Conservation (phyloP, 2,113 vertebrate genomes). For the Thryonomys swinderianus region DNA sequence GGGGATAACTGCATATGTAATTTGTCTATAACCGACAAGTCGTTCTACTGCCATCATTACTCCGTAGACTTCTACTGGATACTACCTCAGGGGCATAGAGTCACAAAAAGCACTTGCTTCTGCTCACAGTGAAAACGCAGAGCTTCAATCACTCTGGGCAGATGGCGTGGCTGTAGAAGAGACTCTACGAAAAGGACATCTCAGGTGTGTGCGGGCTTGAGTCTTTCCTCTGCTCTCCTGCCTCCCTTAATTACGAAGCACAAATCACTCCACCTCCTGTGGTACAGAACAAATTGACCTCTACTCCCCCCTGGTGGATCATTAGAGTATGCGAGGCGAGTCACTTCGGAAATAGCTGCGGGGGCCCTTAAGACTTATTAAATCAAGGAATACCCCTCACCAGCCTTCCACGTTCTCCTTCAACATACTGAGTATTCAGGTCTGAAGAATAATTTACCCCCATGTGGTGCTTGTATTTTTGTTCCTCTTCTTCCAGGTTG, state of each 20-base stretch:
- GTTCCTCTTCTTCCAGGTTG: neutral
- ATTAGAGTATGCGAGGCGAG: constrained; percentile 59
- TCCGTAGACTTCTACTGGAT: constrained; percentile 44
- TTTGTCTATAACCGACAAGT: neutral
- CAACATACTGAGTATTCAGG: constrained; percentile 53
- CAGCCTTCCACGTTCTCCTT: neutral
- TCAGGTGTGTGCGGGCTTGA: constrained; percentile 1
- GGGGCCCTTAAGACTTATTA: constrained; percentile 51
- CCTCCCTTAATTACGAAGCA: constrained; percentile 66
- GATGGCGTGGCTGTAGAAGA: neutral
- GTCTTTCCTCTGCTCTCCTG: neutral
- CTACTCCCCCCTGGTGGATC: constrained; percentile 68
- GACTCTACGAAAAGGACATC: neutral
- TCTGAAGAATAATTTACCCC: constrained; percentile 55
- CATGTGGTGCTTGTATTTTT: neutral
- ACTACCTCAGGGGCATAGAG: neutral
- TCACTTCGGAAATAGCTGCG: constrained; percentile 34
- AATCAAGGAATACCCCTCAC: constrained; percentile 40
- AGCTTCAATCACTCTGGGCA: neutral
- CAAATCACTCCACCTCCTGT: constrained; percentile 60
- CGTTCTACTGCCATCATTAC: neutral
- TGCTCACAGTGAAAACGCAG: constrained; percentile 34
- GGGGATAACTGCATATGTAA: neutral
- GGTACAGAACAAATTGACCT: constrained; percentile 72
- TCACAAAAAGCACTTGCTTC: neutral